Conservation (phyloP, 2,113 vertebrate species). For the Plotosus lineatus region DNA sequence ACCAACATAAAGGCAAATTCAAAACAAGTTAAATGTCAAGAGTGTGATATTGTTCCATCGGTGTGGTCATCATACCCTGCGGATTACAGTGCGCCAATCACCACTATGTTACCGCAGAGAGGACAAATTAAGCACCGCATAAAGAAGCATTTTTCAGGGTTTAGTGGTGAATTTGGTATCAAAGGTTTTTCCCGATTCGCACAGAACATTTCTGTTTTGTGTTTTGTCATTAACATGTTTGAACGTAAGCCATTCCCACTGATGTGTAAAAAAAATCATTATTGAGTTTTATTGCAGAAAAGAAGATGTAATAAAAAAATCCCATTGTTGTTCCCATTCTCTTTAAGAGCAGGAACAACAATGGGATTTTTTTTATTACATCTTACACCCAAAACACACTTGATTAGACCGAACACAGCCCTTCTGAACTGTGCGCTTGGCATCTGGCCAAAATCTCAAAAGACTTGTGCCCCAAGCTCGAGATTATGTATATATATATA, state of each 20-base stretch:
- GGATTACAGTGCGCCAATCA: background rate
- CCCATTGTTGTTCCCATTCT: no score
- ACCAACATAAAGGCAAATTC: background rate
- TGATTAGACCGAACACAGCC: no score
- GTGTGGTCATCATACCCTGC: background rate
- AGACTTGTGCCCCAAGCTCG: no score
- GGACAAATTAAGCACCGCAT: background rate
- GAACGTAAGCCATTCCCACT: background rate
- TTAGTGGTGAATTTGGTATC: background rate
- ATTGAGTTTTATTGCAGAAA: no score
- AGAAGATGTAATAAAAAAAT: no score
- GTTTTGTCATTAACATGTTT: background rate
- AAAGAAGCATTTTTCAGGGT: background rate
- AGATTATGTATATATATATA: no score
- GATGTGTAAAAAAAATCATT: no score
- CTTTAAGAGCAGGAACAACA: no score
- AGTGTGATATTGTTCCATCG: background rate
- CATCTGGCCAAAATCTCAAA: no score
- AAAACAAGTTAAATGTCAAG: conserved; percentile 13
- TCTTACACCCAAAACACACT: no score
- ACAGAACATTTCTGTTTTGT: background rate
- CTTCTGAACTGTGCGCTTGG: no score
- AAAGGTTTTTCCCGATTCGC: background rate
- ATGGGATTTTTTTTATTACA: no score
- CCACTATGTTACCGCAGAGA: background rate